A percentile compares a stretch with the other conserved stretches of the same genome.
Evolutionary conservation across 2,888 invertebrate genomes (phyloP).

Genomic region (Nesidiocoris tenuis): DNA sequence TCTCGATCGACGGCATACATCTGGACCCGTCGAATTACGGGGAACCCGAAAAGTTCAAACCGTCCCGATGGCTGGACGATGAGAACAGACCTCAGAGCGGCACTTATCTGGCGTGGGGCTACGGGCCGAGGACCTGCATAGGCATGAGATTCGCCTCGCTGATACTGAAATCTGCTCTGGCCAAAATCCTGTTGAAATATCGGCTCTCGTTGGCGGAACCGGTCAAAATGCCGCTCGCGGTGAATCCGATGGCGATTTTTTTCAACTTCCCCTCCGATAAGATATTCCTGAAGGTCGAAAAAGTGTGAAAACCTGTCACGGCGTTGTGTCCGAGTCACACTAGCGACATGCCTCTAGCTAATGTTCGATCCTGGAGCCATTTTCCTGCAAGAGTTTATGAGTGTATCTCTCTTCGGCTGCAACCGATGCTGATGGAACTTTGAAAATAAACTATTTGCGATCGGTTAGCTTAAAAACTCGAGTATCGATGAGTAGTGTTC

Average conservation of each 20-base stretch:
- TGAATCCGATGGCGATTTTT: slow-evolving; percentile 1
- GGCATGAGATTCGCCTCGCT: slow-evolving; percentile 32
- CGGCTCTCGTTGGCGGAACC: slow-evolving; percentile 4
- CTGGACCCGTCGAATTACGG: slow-evolving; percentile 9
- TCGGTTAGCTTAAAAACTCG: too few species aligned
- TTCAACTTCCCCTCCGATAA: not conserved
- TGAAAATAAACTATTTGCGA: too few species aligned
- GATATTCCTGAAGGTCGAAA: not conserved
- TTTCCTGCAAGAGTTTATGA: too few species aligned
- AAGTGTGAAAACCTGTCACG: not conserved
- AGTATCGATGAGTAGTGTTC: too few species aligned
- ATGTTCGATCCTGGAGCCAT: too few species aligned
- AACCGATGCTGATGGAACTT: too few species aligned
- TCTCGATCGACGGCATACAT: slow-evolving; percentile 20
- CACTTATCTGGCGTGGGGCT: slow-evolving; percentile 33
- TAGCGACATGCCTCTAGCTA: too few species aligned
- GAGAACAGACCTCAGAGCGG: not conserved
- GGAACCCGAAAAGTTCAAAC: slow-evolving; percentile 16
- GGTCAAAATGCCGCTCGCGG: not conserved
- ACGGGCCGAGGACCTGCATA: slow-evolving; percentile 40
- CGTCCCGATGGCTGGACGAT: slow-evolving; percentile 30
- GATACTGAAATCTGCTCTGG: slow-evolving; percentile 6
- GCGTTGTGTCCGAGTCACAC: too few species aligned
- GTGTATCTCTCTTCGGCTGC: too few species aligned
- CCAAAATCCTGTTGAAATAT: slow-evolving; percentile 18